Evolutionary conservation across 2,113 vertebrate species (phyloP), one percentile per base, ranked within the genome.

Genomic region (Sphaerodactylus townsendi): DNA sequence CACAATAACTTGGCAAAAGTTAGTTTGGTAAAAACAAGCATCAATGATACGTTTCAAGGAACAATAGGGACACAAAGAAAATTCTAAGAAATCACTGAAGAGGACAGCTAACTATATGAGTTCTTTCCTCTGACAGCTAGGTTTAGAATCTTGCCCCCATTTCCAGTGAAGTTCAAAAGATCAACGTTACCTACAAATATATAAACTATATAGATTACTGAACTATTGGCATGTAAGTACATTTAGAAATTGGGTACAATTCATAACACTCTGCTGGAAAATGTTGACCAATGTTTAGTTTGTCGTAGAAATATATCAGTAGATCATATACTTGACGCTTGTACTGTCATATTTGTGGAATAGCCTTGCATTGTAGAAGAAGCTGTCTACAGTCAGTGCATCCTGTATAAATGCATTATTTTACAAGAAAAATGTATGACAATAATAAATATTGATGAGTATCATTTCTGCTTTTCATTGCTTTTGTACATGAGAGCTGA

Each of bases 401-500:
- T 73, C 10, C 3, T 30, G 44, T 72, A 72, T 72, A 72, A 70
- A 71, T 56, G 17, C 79, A 85, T 66, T 83, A 2, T 77, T 85
- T 84, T 77, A 65, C 17, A 5, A 28, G 7, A 28, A 23, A 28
- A 28, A 28, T 62, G 59, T 19, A 62, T 62, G 23, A 62, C 9
- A 85, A 90, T 87, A 85, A 14, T n/a, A 66, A 85, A 14, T n/a
- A 66, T 65, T 0, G 0, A 39, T 74, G 13, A 33, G 82, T 72
- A 90, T 2, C 62, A 79, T 10, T 25, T 0, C 76, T 71, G 5
- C 33, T 37, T 89, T 76, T 75, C 75, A 37, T 39, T 77, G 53
- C 23, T 56, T 77, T 77, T 74, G 28, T 13, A 33, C 62, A 0
- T 0, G 39, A 23, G 0, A 1, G 69, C 8, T 83, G 37, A 33